phyloP scores from a whole-genome alignment of 2,888 invertebrate genomes.

The Atethmia centrago region DNA sequence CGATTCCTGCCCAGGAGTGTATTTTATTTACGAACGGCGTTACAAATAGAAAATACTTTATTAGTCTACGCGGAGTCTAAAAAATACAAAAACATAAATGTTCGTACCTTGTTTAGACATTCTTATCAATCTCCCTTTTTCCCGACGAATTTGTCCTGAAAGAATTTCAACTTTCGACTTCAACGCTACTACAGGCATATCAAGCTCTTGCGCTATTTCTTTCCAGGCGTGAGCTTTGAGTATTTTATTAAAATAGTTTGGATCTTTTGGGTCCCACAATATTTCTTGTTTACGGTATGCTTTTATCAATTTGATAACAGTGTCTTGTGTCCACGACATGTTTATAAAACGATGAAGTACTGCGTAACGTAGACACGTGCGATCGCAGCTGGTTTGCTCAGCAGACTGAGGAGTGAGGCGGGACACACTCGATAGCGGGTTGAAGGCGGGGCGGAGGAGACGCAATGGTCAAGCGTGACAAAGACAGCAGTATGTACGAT shows the following conservation, averaged over 20 bases:
- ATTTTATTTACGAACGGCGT: too few relatives aligned
- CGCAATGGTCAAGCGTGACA: not conserved
- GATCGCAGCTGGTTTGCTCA: too few relatives aligned
- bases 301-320: slow-evolving; percentile 5
- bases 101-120: slow-evolving; percentile 8
- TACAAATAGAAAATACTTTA: not conserved
- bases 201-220: not conserved
- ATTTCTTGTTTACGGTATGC: not conserved
- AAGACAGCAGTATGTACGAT: not conserved
- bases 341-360: not conserved
- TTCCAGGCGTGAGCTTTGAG: not conserved
- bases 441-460: not conserved
- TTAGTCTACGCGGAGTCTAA: not conserved
- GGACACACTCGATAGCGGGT: not conserved
- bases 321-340: slow-evolving; percentile 3
- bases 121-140: not conserved
- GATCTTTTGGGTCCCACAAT: not conserved
- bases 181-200: not conserved
- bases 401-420: not conserved
- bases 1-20: too few relatives aligned
- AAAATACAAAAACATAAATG: not conserved
- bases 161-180: slow-evolving; percentile 12
- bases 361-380: not conserved
- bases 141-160: not conserved
- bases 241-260: slow-evolving; percentile 1